phyloP scores from a whole-genome alignment of 1,140 invertebrate genomes.

The Brachionus rotundiformis region DNA sequence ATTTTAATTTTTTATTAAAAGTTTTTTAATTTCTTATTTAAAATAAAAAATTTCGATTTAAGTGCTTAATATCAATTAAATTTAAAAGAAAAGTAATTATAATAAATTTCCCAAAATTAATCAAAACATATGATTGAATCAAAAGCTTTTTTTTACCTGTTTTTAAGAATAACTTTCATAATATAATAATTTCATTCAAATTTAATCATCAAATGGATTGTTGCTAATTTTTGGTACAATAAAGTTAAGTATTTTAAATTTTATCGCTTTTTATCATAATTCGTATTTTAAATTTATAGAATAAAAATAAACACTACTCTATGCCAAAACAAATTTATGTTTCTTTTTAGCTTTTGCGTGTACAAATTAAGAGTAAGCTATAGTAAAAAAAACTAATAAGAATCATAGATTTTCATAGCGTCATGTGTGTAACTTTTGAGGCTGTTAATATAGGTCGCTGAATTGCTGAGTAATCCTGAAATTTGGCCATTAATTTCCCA shows the following conservation, averaged over 20 bases:
- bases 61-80: too few relatives aligned
- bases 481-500: background rate
- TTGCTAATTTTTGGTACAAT: background rate
- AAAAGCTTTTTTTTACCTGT: too few relatives aligned
- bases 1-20: too few relatives aligned
- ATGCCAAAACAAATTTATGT: slow-evolving; percentile 20
- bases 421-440: background rate
- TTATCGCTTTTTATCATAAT: slow-evolving; percentile 44
- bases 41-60: too few relatives aligned
- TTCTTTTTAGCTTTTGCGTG: background rate
- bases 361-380: slow-evolving; percentile 3
- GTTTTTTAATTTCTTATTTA: too few relatives aligned
- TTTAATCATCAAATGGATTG: too few relatives aligned
- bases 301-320: background rate
- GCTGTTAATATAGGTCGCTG: background rate
- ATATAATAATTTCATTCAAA: too few relatives aligned
- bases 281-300: background rate
- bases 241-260: background rate
- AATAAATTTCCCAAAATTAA: too few relatives aligned
- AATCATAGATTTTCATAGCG: background rate
- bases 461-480: background rate
- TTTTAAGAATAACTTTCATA: too few relatives aligned
- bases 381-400: background rate
- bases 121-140: too few relatives aligned
- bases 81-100: too few relatives aligned